phyloP scores from a whole-genome alignment of 2,113 vertebrate genomes.

The Urocolius indicus region DNA sequence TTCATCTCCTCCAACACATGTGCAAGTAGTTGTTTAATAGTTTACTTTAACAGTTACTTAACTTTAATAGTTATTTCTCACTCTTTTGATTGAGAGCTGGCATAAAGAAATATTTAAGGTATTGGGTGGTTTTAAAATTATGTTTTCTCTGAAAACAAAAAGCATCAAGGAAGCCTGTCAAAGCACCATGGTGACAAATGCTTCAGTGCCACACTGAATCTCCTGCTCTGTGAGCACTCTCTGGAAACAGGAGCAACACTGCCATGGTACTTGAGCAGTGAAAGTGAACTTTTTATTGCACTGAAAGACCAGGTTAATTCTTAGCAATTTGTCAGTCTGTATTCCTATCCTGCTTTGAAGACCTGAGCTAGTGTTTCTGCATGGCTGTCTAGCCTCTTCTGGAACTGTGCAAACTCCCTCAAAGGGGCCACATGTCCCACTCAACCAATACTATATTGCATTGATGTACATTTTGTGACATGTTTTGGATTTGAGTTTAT shows the following conservation, averaged over 20 bases:
- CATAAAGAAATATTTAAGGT: not conserved
- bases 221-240: not conserved
- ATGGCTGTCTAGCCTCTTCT: not conserved
- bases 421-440: not conserved
- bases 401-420: not conserved
- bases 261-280: not conserved
- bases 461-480: not conserved
- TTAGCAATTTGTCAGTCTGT: not conserved
- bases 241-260: not conserved
- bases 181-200: not conserved
- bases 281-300: not conserved
- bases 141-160: not conserved
- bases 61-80: not conserved
- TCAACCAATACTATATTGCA: not conserved
- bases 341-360: not conserved
- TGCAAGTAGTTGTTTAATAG: not conserved
- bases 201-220: accelerated
- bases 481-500: constrained; percentile 35
- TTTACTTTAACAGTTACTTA: too few species aligned
- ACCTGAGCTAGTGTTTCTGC: not conserved
- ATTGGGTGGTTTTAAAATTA: not conserved
- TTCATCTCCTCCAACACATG: not conserved
- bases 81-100: not conserved
- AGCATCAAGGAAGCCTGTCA: not conserved
- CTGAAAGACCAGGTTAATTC: not conserved